Percentiles rank a stretch among this genome's conserved stretches.
phyloP scores from a whole-genome alignment of 2,113 vertebrate species.

The Enhydra lutris region DNA sequence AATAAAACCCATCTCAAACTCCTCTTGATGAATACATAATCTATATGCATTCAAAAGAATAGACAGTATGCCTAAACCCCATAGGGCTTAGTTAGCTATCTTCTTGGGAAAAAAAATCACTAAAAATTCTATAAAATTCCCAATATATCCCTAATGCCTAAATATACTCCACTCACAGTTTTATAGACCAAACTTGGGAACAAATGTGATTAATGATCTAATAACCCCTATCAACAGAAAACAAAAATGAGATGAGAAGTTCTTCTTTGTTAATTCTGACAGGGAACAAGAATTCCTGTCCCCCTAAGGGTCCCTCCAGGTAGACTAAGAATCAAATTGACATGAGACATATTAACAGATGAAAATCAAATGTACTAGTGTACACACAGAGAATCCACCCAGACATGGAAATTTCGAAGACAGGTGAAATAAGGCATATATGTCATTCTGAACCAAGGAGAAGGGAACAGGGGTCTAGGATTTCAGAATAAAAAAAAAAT shows the following conservation, averaged over 20 bases:
- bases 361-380: neutral
- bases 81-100: neutral
- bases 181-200: neutral
- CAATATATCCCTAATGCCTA: neutral
- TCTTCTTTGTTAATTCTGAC: neutral
- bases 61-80: neutral
- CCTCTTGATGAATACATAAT: neutral
- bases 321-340: neutral
- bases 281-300: neutral
- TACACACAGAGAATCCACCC: neutral
- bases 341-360: neutral
- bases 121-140: neutral
- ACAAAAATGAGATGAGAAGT: neutral
- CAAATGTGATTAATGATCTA: neutral
- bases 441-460: neutral
- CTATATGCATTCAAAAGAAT: neutral
- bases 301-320: neutral
- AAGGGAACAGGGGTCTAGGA: neutral
- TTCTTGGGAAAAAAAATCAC: neutral
- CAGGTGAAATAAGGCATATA: neutral
- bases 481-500: neutral
- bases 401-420: neutral
- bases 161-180: neutral
- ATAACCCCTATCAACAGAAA: neutral
- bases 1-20: neutral